Percentiles rank a stretch among this genome's conserved stretches.
These are phyloP conservation scores for Calosoma granatense DNA, from an alignment of 1,140 invertebrate genomes.

Conservation along the genomic window DNA sequence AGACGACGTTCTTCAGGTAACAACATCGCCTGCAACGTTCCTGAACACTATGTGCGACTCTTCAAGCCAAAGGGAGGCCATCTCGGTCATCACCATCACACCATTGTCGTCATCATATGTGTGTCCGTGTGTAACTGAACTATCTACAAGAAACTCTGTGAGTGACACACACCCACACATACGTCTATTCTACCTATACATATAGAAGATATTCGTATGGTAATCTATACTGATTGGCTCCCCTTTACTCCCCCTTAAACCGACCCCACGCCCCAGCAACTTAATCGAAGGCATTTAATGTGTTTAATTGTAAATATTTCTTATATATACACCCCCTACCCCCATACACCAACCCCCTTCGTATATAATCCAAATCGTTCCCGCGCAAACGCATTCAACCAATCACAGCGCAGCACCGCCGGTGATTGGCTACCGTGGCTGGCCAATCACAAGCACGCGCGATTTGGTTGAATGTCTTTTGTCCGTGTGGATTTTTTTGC, in stretches of 20 bases:
- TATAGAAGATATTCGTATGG: background rate
- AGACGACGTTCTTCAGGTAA: background rate
- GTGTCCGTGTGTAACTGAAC: background rate
- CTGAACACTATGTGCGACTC: background rate
- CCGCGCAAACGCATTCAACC: background rate
- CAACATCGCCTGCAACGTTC: background rate
- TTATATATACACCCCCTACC: background rate
- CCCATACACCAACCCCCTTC: background rate
- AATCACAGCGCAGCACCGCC: background rate
- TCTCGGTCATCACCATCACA: background rate
- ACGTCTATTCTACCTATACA: background rate
- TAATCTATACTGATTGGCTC: background rate
- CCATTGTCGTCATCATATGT: background rate
- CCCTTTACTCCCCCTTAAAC: background rate
- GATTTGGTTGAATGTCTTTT: too few relatives aligned
- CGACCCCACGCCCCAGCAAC: too few relatives aligned
- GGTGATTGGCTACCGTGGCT: background rate
- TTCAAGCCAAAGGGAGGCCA: background rate
- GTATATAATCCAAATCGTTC: too few relatives aligned
- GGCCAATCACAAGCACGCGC: too few relatives aligned
- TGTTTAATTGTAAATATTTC: too few relatives aligned
- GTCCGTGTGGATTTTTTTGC: background rate
- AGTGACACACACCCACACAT: background rate
- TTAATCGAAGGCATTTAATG: too few relatives aligned
- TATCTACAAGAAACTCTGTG: background rate